Base-by-base conservation (phyloP, 2,113 vertebrate genomes). In the Cephalopholis sonnerati region DNA sequence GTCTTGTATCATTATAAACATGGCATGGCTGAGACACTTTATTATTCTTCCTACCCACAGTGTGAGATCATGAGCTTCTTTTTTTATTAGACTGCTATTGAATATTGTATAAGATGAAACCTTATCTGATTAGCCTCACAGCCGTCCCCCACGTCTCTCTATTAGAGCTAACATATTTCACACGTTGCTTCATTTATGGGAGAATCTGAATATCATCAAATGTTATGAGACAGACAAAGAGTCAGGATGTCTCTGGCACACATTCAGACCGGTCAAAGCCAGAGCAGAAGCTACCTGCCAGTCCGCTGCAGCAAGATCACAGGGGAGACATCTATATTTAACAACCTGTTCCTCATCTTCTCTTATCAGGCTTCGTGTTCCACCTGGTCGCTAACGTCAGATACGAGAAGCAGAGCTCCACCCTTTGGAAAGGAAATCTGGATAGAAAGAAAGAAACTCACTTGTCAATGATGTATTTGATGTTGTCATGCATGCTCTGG, bases 381-480 rank as follows among this genome's bases (percentile, higher is more conserved):
- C 76, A 46, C 2, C 66, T 66, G 62, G 59, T 36, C 25, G 5
- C 58, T 66, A 36, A 64, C 25, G n/a, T 87, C 11, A 71, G 65
- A 64, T 48, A 57, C 27, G 25, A 59, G 81, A 25, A 68, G 32
- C n/a, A 61, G 81, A 84, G 70, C 69, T 29, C 13, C 18, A 70
- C 12, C 22, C 39, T 22, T 65, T 11, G 22, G 71, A 53, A 77
- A 79, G 29, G 27, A 50, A 68, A 25, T 46, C 16, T 3, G 8
- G 16, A 22, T 50, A n/a, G 27, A 16, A 44, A 25, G 62, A 13
- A 77, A 75, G 70, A 46, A 24, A 92, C 96, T 91, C 94, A 97
- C 97, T 93, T 97, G 95, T 97, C 96, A 65, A 97, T 94, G 74
- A 97, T 97, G 91, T 97, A 97, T 91, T 94, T 97, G 94, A 98